Base-by-base conservation (phyloP, 2,797 vertebrate genomes). In the Ctenopoma multispine region DNA sequence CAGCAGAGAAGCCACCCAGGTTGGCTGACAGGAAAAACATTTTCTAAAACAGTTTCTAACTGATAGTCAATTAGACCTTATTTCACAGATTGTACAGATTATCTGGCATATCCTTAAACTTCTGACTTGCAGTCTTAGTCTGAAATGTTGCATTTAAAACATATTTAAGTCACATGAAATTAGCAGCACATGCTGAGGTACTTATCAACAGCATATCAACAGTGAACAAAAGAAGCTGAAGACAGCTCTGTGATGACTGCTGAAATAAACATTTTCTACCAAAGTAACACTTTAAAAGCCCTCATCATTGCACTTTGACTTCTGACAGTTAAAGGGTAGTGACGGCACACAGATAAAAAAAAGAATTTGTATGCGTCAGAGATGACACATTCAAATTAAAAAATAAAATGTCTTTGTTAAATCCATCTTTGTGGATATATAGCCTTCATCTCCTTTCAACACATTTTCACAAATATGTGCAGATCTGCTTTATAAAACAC, bases 1-100 rank as follows among this genome's bases (percentile, higher is more conserved):
- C 76, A 88, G 68, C 61, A 34, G 49, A 34, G 27, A 75, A 73
- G 74, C 88, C 88, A 90, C 90, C 90, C 83, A 89, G 80, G 87
- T 65, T 54, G 89, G 70, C 72, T 57, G 58, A 69, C 20, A 46
- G 27, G 63, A 59, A 64, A 76, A 40, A 77, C n/a, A n/a, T n/a
- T n/a, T n/a, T n/a, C 63, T 18, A 54, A 66, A 50, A 44, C 31
- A 70, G 55, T 54, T 55, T 21, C 29, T 34, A 7, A 41, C 18
- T 40, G n/a, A n/a, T n/a, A 67, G 54, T 65, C 75, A 81, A 7
- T 70, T 24, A 69, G 29, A 72, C 43, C 24, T 46, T 17, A 47
- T 34, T 60, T 46, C 40, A 3, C 18, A 27, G 31, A 20, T 23
- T 27, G 7, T 13, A 47, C 9, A 38, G 43, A 49, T 34, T 18